Conservation (phyloP, 2,888 invertebrate genomes). For the Hetaerina titia region DNA sequence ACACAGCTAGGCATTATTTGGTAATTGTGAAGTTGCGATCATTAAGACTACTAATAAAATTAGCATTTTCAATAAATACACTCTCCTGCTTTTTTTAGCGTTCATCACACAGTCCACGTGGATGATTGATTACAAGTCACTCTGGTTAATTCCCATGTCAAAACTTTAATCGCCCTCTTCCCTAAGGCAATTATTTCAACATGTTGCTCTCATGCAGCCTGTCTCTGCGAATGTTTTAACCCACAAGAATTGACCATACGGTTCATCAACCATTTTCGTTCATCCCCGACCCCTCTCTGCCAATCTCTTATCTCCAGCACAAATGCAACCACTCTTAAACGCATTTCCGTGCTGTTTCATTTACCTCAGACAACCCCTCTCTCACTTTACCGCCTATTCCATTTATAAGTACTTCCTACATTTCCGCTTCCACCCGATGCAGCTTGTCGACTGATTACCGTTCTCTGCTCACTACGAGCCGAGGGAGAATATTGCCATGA, state of each 20-base stretch:
- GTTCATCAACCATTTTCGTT: neutral
- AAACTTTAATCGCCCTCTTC: too few species aligned
- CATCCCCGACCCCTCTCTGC: neutral
- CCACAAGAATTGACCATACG: neutral
- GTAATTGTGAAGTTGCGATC: too few species aligned
- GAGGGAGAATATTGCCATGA: neutral
- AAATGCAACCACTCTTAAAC: neutral
- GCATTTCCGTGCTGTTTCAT: neutral
- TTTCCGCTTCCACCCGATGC: neutral
- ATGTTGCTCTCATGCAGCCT: neutral
- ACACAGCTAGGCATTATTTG: too few species aligned
- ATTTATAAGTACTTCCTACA: neutral
- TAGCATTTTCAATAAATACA: too few species aligned
- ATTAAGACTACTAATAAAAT: too few species aligned
- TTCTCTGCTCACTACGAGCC: neutral
- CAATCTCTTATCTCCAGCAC: neutral
- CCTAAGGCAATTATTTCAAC: too few species aligned
- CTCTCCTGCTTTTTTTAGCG: too few species aligned
- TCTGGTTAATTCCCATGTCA: too few species aligned
- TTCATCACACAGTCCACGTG: too few species aligned
- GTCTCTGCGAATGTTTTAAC: neutral
- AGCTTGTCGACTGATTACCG: slow-evolving; percentile 29
- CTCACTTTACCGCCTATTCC: neutral
- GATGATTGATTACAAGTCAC: too few species aligned
- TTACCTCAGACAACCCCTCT: neutral